Percentiles rank a stretch among this genome's conserved stretches.
phyloP scores from a whole-genome alignment of 2,113 vertebrate genomes.

The Podiceps cristatus region DNA sequence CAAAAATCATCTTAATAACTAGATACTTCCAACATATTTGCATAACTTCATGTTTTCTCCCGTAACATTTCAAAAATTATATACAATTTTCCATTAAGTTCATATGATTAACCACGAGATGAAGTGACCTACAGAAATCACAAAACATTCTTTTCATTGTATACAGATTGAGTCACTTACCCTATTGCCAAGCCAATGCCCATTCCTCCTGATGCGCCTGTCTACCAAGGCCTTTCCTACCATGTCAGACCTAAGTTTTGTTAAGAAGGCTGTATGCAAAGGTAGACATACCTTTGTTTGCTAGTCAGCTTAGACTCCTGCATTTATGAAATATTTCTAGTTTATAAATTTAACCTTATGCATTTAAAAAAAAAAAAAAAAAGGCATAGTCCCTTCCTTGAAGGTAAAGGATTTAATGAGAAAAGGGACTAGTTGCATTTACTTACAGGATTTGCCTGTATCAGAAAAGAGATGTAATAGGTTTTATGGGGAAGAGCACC shows the following conservation, averaged over 20 bases:
- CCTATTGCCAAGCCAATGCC: background rate
- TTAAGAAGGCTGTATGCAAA: background rate
- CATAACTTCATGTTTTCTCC: background rate
- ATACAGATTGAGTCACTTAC: background rate
- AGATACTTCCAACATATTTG: fast-evolving
- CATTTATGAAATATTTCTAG: background rate
- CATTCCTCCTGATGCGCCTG: background rate
- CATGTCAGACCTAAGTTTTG: background rate
- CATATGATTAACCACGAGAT: background rate
- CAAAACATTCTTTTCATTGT: background rate
- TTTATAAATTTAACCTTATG: background rate
- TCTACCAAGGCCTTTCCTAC: background rate
- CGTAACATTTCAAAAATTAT: background rate
- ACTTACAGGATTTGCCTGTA: background rate
- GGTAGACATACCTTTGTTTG: background rate
- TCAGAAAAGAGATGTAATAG: background rate
- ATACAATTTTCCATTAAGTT: background rate
- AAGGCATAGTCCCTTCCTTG: background rate
- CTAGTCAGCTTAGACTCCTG: background rate
- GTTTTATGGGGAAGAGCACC: background rate
- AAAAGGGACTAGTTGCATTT: background rate
- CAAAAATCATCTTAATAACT: background rate
- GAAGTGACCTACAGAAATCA: background rate
- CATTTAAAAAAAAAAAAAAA: background rate
- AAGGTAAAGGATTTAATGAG: background rate